These are phyloP conservation scores for Lytechinus variegatus DNA, from an alignment of 35 echinoderm and acorn worm species.

Conservation along the genomic window DNA sequence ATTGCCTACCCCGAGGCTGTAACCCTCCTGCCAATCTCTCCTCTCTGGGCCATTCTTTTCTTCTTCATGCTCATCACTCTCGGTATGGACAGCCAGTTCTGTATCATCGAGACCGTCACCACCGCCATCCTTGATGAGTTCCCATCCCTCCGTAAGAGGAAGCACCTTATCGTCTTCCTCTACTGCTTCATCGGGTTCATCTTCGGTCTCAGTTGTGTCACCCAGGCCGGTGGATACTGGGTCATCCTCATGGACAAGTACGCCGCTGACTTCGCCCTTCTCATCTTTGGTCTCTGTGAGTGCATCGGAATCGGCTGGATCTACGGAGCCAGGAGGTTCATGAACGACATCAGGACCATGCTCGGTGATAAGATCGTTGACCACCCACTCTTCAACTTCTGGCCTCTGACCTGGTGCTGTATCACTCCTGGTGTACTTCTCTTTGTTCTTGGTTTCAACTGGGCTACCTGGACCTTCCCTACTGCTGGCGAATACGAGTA, in stretches of 20 bases:
- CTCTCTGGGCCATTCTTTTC: conserved; percentile 69
- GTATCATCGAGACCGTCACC: conserved; percentile 91
- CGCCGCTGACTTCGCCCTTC: conserved; percentile 83
- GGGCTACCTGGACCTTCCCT: conserved; percentile 72
- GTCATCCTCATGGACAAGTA: conserved; percentile 92
- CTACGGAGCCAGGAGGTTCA: conserved; percentile 82
- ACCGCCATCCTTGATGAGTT: conserved; percentile 88
- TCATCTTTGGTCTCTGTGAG: conserved; percentile 91
- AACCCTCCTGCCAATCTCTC: conserved; percentile 61
- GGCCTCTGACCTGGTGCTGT: conserved; percentile 86
- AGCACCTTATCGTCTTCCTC: conserved; percentile 62
- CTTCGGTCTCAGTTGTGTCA: conserved; percentile 80
- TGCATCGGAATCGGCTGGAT: conserved; percentile 93
- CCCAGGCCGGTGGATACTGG: conserved; percentile 95
- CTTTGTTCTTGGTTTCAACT: conserved; percentile 94
- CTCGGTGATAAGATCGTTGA: conserved; percentile 72
- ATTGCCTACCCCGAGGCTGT: conserved; percentile 73
- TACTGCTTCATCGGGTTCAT: conserved; percentile 80
- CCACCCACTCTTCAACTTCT: conserved; percentile 78
- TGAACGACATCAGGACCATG: conserved; percentile 94
- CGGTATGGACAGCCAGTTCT: conserved; percentile 77
- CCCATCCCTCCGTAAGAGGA: conserved; percentile 73
- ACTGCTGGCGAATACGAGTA: conserved; percentile 77
- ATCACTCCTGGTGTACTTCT: conserved; percentile 89
- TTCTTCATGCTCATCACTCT: conserved; percentile 79